A percentile compares a stretch with the other conserved stretches of the same genome.
phyloP scores from a whole-genome alignment of 2,113 vertebrate genomes.

The Channa maculata region DNA sequence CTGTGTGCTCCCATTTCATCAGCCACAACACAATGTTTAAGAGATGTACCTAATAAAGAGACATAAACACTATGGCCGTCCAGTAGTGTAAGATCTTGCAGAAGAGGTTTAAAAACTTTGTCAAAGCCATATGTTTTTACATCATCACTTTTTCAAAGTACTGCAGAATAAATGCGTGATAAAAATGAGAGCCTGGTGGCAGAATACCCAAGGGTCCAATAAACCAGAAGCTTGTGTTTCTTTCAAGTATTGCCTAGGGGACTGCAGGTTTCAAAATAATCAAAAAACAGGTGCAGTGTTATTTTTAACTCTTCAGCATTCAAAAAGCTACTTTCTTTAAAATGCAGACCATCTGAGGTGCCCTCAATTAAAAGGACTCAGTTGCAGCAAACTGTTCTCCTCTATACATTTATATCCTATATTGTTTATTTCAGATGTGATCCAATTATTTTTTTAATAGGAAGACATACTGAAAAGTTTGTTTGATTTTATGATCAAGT shows the following conservation, averaged over 20 bases:
- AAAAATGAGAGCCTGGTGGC: constrained; percentile 8
- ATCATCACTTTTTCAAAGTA: constrained; percentile 3
- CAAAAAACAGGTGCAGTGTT: constrained; percentile 18
- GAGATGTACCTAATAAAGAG: not conserved
- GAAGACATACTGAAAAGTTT: too few relatives aligned
- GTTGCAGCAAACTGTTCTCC: not conserved
- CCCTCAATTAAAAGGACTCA: not conserved
- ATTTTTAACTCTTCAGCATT: constrained; percentile 9
- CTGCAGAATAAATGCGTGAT: not conserved
- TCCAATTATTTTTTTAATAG: too few relatives aligned
- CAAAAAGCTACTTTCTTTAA: constrained; percentile 9
- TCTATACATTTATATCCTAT: too few relatives aligned
- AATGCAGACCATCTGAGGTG: not conserved
- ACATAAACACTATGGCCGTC: constrained; percentile 12
- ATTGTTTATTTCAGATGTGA: too few relatives aligned
- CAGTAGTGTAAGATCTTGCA: not conserved
- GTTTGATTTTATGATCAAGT: too few relatives aligned
- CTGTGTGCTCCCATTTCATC: constrained; percentile 2
- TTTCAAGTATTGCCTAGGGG: constrained; percentile 10
- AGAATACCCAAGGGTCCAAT: constrained; percentile 9
- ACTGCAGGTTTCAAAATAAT: constrained; percentile 20
- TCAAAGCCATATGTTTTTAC: constrained; percentile 22
- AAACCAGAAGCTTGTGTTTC: constrained; percentile 31
- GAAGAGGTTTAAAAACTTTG: constrained; percentile 15
- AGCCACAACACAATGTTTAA: constrained; percentile 8